Evolutionary conservation across 1,140 invertebrate species (phyloP), one percentile per base, ranked within the genome.

Genomic region (Oppia nitens): DNA sequence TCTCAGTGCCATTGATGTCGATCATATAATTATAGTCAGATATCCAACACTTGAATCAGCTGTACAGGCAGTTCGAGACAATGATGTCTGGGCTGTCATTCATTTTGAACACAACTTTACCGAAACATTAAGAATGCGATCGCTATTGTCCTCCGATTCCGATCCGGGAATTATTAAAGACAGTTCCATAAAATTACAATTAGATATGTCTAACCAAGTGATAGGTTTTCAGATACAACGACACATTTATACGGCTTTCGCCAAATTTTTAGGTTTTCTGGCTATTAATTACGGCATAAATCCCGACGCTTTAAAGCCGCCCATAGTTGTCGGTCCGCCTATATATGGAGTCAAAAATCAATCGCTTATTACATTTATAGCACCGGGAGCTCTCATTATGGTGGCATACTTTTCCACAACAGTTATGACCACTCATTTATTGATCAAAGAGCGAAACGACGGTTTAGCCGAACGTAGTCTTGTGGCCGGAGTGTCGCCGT

Each of bases 351-450:
- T 49, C 63, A 78, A 84, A 65, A 86, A 87, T n/a, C 87, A 84
- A 59, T 93, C 93, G 67, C 92, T 87, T 1, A 59, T 48, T 21
- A 85, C 94, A 72, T 96, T 62, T 29, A 62, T 62, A 21, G 60
- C 60, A n/a, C 60, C 60, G 14, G 60, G 60, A 27, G 52, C 58
- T 4, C 23, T 62, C 23, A 40, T 62, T 2, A 92, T 88, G n/a
- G 93, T 94, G 67, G 86, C 92, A 1, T 95, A 92, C 76, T 94
- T 95, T 78, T 78, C 95, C 73, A 88, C 91, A 23, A 88, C 93
- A 9, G 89, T 89, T 20, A 70, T 95, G 52, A 95, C 90, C 14
- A 89, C 89, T 2, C 85, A 91, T 14, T 83, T 85, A 1, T 80
- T 96, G 68, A 84, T 96, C 49, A 83, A 92, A 59, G 92, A 96